Evolutionary conservation across 2,797 vertebrate genomes (phyloP).

Genomic region (Tympanoctomys barrerae): DNA sequence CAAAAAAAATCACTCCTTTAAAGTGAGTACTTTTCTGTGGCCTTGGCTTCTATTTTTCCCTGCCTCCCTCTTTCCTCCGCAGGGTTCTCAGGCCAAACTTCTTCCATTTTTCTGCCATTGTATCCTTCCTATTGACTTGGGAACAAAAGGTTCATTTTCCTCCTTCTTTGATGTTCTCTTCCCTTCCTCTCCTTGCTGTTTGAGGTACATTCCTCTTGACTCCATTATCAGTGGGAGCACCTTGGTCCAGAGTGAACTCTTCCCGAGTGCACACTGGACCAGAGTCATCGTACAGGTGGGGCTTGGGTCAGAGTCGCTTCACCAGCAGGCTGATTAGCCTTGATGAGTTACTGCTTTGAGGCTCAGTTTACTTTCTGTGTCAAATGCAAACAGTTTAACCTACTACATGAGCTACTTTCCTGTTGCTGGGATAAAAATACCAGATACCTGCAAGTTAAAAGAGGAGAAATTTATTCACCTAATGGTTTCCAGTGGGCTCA

Average conservation of each 20-base stretch:
- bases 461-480: neutral
- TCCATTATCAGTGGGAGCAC: neutral
- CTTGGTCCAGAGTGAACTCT: neutral
- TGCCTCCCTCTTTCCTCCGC: neutral
- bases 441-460: neutral
- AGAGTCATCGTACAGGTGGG: neutral
- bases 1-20: constrained; percentile 80
- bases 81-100: constrained; percentile 48
- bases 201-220: neutral
- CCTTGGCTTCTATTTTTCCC: constrained; percentile 78
- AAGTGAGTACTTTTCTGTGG: constrained; percentile 78
- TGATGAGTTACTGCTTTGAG: neutral
- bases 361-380: neutral
- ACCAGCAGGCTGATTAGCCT: neutral
- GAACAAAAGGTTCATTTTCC: constrained; percentile 32
- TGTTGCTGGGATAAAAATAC: neutral
- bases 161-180: neutral
- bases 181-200: neutral
- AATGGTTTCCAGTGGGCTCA: neutral
- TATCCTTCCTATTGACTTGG: constrained; percentile 54
- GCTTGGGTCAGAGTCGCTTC: neutral
- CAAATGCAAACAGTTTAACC: constrained; percentile 32
- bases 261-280: neutral
- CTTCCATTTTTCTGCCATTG: constrained; percentile 59
- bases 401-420: neutral